phyloP scores from a whole-genome alignment of 2,888 invertebrate species.

The Limenitis camilla region DNA sequence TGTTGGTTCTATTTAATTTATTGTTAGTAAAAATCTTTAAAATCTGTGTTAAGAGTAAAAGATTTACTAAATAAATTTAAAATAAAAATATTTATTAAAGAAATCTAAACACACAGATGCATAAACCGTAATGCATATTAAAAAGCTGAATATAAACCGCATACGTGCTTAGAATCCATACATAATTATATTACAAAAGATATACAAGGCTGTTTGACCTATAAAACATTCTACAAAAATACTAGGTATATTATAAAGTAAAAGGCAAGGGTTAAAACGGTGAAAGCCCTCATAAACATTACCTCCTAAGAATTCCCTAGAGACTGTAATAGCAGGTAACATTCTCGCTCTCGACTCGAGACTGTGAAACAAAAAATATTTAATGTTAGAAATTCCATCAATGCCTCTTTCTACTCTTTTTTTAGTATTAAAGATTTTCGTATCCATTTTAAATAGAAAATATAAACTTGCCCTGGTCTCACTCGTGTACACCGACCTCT shows the following conservation, averaged over 20 bases:
- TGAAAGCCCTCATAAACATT: conserved; percentile 34
- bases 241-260: conserved; percentile 13
- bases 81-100: not conserved
- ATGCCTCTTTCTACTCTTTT: no score
- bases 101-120: not conserved
- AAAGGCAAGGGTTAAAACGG: conserved; percentile 32
- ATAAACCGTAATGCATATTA: not conserved
- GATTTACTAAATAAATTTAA: no score
- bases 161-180: not conserved
- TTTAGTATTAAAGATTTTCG: no score
- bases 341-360: conserved; percentile 6
- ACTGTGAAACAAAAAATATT: not conserved
- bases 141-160: not conserved
- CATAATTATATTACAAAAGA: conserved; percentile 8
- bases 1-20: no score
- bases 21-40: no score
- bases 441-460: no score
- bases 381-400: no score
- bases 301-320: conserved; percentile 27
- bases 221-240: conserved; percentile 19
- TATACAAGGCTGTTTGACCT: conserved; percentile 8
- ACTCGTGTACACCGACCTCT: no score
- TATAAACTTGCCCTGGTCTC: no score
- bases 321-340: conserved; percentile 15
- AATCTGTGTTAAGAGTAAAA: no score